Base-by-base conservation (phyloP, 2,888 invertebrate species). In the Brachycybe producta region DNA sequence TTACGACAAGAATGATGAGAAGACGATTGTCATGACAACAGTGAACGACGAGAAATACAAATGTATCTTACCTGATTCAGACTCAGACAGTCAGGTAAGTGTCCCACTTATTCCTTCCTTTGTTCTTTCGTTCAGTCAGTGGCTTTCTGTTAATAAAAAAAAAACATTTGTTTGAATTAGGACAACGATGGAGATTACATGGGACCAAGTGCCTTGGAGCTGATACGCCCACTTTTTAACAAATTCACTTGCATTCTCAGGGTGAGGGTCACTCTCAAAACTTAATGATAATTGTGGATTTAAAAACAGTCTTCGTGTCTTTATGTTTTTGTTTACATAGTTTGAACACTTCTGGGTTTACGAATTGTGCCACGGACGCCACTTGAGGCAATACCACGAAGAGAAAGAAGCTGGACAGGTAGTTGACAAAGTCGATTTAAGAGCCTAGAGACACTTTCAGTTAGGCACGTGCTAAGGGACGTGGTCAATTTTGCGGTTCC, bases 321-420 rank as follows among this genome's bases (percentile, higher is more conserved):
- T 23, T 19, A 2, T 8, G 15, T 52, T 57, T 57, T 26, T 50
- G 11, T 52, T 49, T 34, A 2, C 26, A 38, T 52, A 75, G 74
- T 69, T 88, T 44, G 91, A 90, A 64, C 80, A 82, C 2, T 95
- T 91, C 63, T 95, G 95, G 95, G 88, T 88, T 0, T 95, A 95
- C 65, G 92, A 95, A 68, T 77, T 95, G 27, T 95, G 95, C 61
- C 95, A 95, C 67, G 94, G 94, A 0, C 75, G 78, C 58, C 84
- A 82, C 65, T 78, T 97, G 2, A 75, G 87, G 24, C 97, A 98
- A 65, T 98, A 87, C 65, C 95, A 98, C 66, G 95, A 97, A 65
- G 90, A 91, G 60, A 76, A 88, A 58, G 92, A 91, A 65, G 83
- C n/a, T 81, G 86, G 68, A 77, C 79, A 64, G 75, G 84, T 1